Percentiles rank a stretch among this genome's conserved stretches.
Conservation (phyloP, 2,888 invertebrate genomes). For the Hirtodrosophila trivittata region DNA sequence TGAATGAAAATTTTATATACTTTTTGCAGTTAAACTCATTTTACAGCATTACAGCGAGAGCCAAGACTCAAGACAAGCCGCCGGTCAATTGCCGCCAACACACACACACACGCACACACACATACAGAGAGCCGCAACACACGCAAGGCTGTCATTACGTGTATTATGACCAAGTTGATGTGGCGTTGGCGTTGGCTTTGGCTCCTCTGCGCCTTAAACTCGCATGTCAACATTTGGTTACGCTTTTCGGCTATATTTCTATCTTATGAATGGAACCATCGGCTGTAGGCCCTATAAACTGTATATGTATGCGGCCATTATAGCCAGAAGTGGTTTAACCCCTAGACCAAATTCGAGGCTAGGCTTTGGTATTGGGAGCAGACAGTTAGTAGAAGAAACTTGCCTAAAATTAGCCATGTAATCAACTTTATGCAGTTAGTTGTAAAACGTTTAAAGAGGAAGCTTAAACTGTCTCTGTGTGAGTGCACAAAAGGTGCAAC, state of each 20-base stretch:
- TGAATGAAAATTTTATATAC: slow-evolving; percentile 65
- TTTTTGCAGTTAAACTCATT: slow-evolving; percentile 7
- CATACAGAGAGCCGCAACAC: slow-evolving; percentile 29
- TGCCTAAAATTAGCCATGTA: slow-evolving; percentile 18
- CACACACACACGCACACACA: slow-evolving; percentile 9
- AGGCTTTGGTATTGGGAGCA: slow-evolving; percentile 11
- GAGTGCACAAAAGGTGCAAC: slow-evolving; percentile 39
- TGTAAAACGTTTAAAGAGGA: too few relatives aligned
- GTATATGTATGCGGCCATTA: too few relatives aligned
- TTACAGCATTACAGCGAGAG: not conserved
- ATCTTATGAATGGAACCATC: too few relatives aligned
- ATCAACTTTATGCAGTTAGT: slow-evolving; percentile 16
- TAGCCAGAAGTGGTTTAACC: too few relatives aligned
- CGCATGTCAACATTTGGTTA: slow-evolving; percentile 28
- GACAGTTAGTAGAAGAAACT: slow-evolving; percentile 1
- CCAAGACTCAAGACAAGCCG: slow-evolving; percentile 8
- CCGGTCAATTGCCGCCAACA: slow-evolving; percentile 35
- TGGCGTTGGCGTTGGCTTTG: slow-evolving; percentile 58
- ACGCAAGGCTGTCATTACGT: slow-evolving; percentile 73
- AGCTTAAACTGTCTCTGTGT: too few relatives aligned
- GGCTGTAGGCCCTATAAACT: too few relatives aligned
- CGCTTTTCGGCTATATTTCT: slow-evolving; percentile 22
- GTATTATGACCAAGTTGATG: slow-evolving; percentile 50
- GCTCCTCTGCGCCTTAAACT: slow-evolving; percentile 18
- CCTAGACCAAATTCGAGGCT: too few relatives aligned